These are phyloP conservation scores for Psix sp. DNA, from an alignment of 1,140 invertebrate species.

Conservation along the genomic window DNA sequence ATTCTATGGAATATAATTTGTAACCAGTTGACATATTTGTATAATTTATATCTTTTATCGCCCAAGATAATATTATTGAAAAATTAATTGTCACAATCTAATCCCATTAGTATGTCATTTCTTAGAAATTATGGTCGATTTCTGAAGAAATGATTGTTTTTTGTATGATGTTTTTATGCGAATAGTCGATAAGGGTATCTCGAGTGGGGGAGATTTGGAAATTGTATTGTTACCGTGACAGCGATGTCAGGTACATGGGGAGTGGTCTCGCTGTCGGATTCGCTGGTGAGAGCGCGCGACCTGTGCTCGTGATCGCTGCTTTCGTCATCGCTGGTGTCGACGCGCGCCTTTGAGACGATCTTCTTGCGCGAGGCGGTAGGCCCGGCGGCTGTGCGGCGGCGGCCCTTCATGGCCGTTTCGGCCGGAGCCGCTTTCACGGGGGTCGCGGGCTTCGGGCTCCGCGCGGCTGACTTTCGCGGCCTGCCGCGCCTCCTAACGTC, in stretches of 20 bases:
- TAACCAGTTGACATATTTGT: too few species aligned
- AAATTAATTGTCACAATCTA: too few species aligned
- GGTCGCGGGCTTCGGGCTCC: conserved; percentile 62
- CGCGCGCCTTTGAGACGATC: conserved; percentile 58
- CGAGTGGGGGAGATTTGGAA: conserved; percentile 1
- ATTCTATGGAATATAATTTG: too few species aligned
- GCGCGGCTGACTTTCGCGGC: conserved; percentile 70
- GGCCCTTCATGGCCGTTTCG: conserved; percentile 62
- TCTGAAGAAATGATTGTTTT: too few species aligned
- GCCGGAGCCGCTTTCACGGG: conserved; percentile 31
- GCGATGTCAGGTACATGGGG: conserved; percentile 29
- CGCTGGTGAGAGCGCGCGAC: conserved; percentile 55
- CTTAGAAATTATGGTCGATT: too few species aligned
- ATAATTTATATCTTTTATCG: too few species aligned
- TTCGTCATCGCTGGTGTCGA: conserved; percentile 67
- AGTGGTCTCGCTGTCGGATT: conserved; percentile 27
- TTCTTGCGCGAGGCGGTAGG: conserved; percentile 25
- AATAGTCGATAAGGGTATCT: background rate
- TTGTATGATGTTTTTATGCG: too few species aligned
- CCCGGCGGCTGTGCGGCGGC: conserved; percentile 27
- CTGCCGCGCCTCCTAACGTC: conserved; percentile 73
- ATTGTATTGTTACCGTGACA: conserved; percentile 32
- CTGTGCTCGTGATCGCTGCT: conserved; percentile 66
- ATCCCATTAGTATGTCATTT: too few species aligned
- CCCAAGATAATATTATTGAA: too few species aligned